Evolutionary conservation across 1,140 invertebrate genomes (phyloP).

Genomic region (Papilio machaon): DNA sequence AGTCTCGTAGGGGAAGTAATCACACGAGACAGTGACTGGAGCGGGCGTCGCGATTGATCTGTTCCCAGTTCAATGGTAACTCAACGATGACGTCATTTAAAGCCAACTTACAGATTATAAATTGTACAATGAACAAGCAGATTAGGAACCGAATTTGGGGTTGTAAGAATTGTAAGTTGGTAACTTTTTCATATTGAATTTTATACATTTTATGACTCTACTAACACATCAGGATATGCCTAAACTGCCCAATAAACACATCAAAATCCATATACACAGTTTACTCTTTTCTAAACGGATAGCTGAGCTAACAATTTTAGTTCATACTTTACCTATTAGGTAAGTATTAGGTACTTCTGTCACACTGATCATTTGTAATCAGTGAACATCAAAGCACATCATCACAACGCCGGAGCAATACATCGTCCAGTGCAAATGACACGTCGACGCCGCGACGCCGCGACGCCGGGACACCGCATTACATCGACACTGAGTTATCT

Average conservation of each 20-base stretch:
- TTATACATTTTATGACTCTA: too few species aligned
- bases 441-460: neutral
- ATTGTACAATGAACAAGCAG: neutral
- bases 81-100: neutral
- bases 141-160: too few species aligned
- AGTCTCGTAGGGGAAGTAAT: slow-evolving; percentile 43
- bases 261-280: too few species aligned
- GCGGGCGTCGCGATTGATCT: slow-evolving; percentile 51
- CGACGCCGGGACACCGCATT: neutral
- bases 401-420: neutral
- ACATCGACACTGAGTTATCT: neutral
- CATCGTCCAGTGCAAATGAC: slow-evolving; percentile 20
- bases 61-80: neutral
- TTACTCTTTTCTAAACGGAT: too few species aligned
- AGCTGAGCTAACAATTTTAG: too few species aligned
- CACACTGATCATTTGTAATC: neutral
- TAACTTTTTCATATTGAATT: too few species aligned
- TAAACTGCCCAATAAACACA: too few species aligned
- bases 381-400: neutral
- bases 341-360: neutral
- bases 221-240: too few species aligned
- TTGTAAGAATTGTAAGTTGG: too few species aligned
- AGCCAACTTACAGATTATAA: neutral
- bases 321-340: neutral
- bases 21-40: slow-evolving; percentile 44